Percentiles rank a stretch among this genome's conserved stretches.
Evolutionary conservation across 2,113 vertebrate species (phyloP).

Genomic region (Scolopax mira): DNA sequence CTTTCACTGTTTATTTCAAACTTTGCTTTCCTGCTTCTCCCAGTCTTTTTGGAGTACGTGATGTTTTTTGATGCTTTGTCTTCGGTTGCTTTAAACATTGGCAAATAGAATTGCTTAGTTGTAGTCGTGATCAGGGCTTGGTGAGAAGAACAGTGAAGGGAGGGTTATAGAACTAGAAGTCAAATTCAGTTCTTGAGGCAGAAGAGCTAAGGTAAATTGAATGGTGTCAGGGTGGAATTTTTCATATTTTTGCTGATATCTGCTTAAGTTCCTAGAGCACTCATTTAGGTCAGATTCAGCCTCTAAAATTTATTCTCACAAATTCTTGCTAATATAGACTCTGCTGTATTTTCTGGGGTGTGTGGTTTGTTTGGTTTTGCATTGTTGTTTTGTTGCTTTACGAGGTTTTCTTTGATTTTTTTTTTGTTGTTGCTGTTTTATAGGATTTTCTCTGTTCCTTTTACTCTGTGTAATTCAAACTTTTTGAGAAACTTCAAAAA

Average conservation of each 20-base stretch:
- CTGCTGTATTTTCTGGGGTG: background rate
- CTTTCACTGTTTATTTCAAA: background rate
- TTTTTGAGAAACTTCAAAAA: background rate
- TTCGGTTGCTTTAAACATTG: background rate
- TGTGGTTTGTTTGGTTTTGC: background rate
- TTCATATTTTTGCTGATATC: background rate
- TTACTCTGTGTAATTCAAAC: background rate
- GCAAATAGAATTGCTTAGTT: background rate
- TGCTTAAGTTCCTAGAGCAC: background rate
- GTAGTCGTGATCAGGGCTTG: background rate
- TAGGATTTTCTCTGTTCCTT: background rate
- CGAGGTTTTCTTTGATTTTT: background rate
- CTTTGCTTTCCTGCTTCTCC: background rate
- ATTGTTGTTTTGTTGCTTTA: background rate
- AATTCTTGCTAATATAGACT: background rate
- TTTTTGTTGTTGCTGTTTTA: background rate
- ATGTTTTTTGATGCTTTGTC: background rate
- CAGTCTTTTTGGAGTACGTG: background rate
- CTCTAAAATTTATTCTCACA: background rate
- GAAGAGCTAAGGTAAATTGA: background rate
- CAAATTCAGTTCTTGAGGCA: background rate
- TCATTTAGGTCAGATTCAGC: background rate
- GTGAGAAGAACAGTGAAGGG: background rate
- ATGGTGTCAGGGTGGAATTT: background rate
- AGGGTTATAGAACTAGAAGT: background rate